phyloP scores from a whole-genome alignment of 2,113 vertebrate genomes.

The Phrynosoma blainvillii region DNA sequence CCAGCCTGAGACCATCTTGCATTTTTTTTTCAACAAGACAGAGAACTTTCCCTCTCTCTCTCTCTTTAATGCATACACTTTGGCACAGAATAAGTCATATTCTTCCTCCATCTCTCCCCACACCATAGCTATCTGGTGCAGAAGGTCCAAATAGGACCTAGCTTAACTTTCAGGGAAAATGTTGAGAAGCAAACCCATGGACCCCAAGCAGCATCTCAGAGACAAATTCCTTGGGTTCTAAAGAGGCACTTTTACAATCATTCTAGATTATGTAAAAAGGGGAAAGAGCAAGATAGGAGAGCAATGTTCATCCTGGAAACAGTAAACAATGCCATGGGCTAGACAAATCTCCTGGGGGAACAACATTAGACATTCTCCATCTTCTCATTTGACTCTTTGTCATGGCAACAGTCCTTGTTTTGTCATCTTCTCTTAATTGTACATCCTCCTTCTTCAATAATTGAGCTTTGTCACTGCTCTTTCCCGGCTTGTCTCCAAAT shows the following conservation, averaged over 20 bases:
- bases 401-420: slow-evolving; percentile 37
- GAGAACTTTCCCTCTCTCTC: slow-evolving; percentile 5
- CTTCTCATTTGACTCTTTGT: slow-evolving; percentile 55
- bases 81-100: slow-evolving; percentile 55
- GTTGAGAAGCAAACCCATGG: slow-evolving; percentile 52
- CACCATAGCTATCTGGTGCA: not conserved
- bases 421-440: slow-evolving; percentile 40
- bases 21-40: slow-evolving; percentile 55
- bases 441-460: slow-evolving; percentile 79
- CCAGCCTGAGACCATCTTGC: slow-evolving; percentile 53
- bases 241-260: slow-evolving; percentile 68
- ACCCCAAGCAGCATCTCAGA: slow-evolving; percentile 28
- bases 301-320: slow-evolving; percentile 52
- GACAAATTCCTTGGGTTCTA: slow-evolving; percentile 40
- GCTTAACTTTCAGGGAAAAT: slow-evolving; percentile 36
- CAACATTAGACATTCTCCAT: slow-evolving; percentile 39
- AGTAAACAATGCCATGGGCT: slow-evolving; percentile 44
- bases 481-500: slow-evolving; percentile 87
- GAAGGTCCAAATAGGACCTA: slow-evolving; percentile 17
- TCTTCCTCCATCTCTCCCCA: not conserved
- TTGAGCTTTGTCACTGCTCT: slow-evolving; percentile 89
- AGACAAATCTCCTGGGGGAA: slow-evolving; percentile 39
- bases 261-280: slow-evolving; percentile 48
- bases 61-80: slow-evolving; percentile 33
- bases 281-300: slow-evolving; percentile 50